Evolutionary conservation across 2,888 invertebrate genomes (phyloP), one percentile per base, ranked within the genome.

Genomic region (Hypena proboscidalis): DNA sequence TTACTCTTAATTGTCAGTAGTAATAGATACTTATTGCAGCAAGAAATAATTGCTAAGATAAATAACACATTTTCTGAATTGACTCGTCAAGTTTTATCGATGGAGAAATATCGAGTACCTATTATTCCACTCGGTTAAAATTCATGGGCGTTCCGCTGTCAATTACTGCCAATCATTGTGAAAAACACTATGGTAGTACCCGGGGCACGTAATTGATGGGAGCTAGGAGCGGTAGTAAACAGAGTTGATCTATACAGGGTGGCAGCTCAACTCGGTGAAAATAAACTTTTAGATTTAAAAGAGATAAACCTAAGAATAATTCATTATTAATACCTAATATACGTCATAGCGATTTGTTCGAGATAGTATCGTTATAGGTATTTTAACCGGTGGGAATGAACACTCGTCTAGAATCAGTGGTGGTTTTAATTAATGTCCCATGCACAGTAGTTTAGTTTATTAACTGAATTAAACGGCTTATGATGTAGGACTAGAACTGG

Each of bases 81-180:
- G 40, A 52, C 26, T 52, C 52, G 48, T 56, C 35, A 26, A 49
- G 37, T 40, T 54, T 42, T 40, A 36, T 30, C 19, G 55, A 50
- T 34, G 33, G 34, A 30, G 23, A 58, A 62, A 62, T 53, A 52
- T 48, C 14, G 40, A 13, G 3, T 21, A 32, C 40, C 46, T 49
- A 49, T 49, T 35, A 49, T 49, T 35, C 44, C 42, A 40, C 37
- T 47, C 19, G 36, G 13, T 59, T 46, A 26, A 57, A 50, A 63
- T 64, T 63, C 58, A 42, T 36, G 33, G 31, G 29, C 37, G 45
- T 42, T 35, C 27, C 39, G 7, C 58, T 58, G 63, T 53, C 64
- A 63, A 63, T 63, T 64, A 64, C 56, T 63, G 65, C 58, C 61
- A 63, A 61, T 63, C 61, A 52, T 34, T 58, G 58, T 52, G 60